phyloP scores from a whole-genome alignment of 2,888 invertebrate genomes.

The Oligia latruncula region DNA sequence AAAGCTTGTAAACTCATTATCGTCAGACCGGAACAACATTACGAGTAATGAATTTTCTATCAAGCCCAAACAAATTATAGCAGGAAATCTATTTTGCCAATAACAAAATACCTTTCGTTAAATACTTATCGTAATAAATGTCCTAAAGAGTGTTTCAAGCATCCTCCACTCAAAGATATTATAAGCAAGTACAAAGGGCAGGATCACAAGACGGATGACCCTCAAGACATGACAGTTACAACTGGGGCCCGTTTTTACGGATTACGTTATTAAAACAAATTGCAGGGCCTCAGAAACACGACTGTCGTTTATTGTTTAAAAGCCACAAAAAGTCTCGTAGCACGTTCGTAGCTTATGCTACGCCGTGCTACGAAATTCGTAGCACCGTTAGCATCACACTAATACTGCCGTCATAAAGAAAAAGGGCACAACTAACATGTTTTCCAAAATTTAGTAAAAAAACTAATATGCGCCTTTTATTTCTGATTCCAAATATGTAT shows the following conservation, averaged over 20 bases:
- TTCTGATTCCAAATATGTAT: too few species aligned
- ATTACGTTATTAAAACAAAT: conserved; percentile 67
- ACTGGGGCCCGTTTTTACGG: conserved; percentile 68
- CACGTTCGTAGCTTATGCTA: conserved; percentile 51
- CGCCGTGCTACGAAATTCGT: conserved; percentile 55
- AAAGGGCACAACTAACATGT: too few species aligned
- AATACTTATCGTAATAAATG: conserved; percentile 56
- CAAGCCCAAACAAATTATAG: background rate
- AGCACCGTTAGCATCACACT: conserved; percentile 10
- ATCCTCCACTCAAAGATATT: conserved; percentile 65
- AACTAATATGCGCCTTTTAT: too few species aligned
- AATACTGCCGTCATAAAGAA: too few species aligned
- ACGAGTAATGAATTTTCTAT: conserved; percentile 15
- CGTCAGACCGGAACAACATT: background rate
- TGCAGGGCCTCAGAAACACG: conserved; percentile 43
- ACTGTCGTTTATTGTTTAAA: conserved; percentile 61
- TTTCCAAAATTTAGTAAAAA: too few species aligned
- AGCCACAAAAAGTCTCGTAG: conserved; percentile 56
- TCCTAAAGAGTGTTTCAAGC: conserved; percentile 46
- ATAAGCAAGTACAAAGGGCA: conserved; percentile 69
- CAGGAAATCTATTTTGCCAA: conserved; percentile 10
- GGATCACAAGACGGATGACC: conserved; percentile 75
- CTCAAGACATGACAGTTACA: conserved; percentile 74
- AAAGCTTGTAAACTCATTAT: conserved; percentile 13
- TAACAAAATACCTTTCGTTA: conserved; percentile 33